Evolutionary conservation across 2,797 vertebrate species (phyloP).

Genomic region (Falco concolor): DNA sequence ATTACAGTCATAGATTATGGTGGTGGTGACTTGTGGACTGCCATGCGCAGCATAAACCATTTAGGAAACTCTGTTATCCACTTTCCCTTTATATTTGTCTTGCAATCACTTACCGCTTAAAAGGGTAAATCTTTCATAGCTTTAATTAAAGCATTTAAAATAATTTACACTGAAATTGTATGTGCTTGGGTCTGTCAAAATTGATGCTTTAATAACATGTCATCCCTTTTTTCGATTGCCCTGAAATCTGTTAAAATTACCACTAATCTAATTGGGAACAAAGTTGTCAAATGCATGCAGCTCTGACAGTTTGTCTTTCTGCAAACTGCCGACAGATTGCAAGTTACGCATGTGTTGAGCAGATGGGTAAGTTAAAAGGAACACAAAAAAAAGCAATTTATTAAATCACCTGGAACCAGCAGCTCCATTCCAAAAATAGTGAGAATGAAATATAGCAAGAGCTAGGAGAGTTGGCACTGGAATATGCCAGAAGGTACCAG

Average conservation of each 20-base stretch:
- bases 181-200: conserved; percentile 81
- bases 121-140: conserved; percentile 79
- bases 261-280: conserved; percentile 85
- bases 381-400: conserved; percentile 84
- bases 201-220: conserved; percentile 82
- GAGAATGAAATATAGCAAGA: conserved; percentile 86
- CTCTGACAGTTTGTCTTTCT: conserved; percentile 85
- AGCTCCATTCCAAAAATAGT: conserved; percentile 85
- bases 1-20: conserved; percentile 77
- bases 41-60: conserved; percentile 75
- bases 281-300: conserved; percentile 81
- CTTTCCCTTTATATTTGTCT: conserved; percentile 80
- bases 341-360: conserved; percentile 84
- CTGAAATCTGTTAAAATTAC: conserved; percentile 86
- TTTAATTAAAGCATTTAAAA: conserved; percentile 84
- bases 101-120: conserved; percentile 77
- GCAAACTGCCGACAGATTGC: conserved; percentile 85
- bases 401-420: conserved; percentile 88
- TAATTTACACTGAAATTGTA: conserved; percentile 81
- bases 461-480: conserved; percentile 79
- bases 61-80: conserved; percentile 75
- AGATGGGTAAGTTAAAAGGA: conserved; percentile 86
- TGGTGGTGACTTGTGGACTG: conserved; percentile 73
- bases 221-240: conserved; percentile 77
- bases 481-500: conserved; percentile 84